These are phyloP conservation scores for Eueides isabella DNA, from an alignment of 1,140 invertebrate genomes.

Conservation along the genomic window DNA sequence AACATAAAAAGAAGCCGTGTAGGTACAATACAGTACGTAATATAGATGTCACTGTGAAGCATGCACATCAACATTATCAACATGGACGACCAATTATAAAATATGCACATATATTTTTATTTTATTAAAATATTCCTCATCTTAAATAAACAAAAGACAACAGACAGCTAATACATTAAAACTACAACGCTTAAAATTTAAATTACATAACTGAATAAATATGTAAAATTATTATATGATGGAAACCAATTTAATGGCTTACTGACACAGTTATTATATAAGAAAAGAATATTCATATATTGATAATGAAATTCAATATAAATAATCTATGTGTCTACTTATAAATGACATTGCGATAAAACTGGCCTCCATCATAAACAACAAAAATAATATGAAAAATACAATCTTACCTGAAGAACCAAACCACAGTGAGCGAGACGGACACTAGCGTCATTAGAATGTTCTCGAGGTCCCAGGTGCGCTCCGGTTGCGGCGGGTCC, in stretches of 20 bases:
- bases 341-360: not conserved
- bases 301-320: too few species aligned
- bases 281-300: not conserved
- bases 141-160: too few species aligned
- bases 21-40: too few species aligned
- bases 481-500: slow-evolving; percentile 42
- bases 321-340: too few species aligned
- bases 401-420: slow-evolving; percentile 68
- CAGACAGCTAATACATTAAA: slow-evolving; percentile 1
- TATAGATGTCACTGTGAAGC: too few species aligned
- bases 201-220: not conserved
- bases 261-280: not conserved
- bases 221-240: not conserved
- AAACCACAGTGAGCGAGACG: slow-evolving; percentile 71
- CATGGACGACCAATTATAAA: too few species aligned
- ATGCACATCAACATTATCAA: too few species aligned
- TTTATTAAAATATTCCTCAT: too few species aligned
- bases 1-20: too few species aligned
- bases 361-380: not conserved
- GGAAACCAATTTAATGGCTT: not conserved
- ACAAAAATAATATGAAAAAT: not conserved
- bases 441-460: slow-evolving; percentile 75
- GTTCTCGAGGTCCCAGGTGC: slow-evolving; percentile 74
- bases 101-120: too few species aligned
- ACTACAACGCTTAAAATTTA: not conserved